Percentiles rank a stretch among this genome's conserved stretches.
Conservation (phyloP, 2,797 vertebrate genomes). For the Microcaecilia unicolor region DNA sequence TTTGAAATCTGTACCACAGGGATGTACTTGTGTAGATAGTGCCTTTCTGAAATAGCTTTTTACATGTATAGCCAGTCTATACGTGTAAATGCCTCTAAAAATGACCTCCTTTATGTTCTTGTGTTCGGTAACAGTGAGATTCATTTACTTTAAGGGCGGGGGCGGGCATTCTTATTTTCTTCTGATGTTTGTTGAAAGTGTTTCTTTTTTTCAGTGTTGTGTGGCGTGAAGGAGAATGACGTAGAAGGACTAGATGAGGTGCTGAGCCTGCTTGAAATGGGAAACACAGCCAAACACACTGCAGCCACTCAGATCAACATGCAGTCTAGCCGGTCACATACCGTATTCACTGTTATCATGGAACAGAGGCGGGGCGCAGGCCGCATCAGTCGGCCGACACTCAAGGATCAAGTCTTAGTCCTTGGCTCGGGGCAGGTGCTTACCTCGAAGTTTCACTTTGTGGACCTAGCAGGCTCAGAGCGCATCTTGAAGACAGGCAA, state of each 20-base stretch:
- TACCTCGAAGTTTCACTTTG: slow-evolving; percentile 92
- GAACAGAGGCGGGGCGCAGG: slow-evolving; percentile 71
- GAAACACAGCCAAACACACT: slow-evolving; percentile 87
- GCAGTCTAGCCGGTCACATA: slow-evolving; percentile 90
- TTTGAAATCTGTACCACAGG: too few relatives aligned
- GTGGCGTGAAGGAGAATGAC: slow-evolving; percentile 86
- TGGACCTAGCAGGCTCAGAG: slow-evolving; percentile 91
- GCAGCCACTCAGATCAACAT: slow-evolving; percentile 87
- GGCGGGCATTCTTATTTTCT: background rate
- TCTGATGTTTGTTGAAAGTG: background rate
- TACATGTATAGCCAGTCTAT: too few relatives aligned
- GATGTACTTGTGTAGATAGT: too few relatives aligned
- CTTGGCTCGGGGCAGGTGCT: slow-evolving; percentile 60
- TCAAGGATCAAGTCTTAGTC: background rate
- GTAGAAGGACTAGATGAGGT: slow-evolving; percentile 94
- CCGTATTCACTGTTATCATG: slow-evolving; percentile 87
- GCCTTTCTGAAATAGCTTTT: too few relatives aligned
- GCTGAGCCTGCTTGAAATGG: slow-evolving; percentile 88
- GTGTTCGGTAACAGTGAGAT: too few relatives aligned
- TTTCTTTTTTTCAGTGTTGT: slow-evolving; percentile 62
- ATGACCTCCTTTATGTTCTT: too few relatives aligned
- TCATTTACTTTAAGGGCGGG: too few relatives aligned
- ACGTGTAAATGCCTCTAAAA: too few relatives aligned
- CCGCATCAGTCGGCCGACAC: slow-evolving; percentile 47
- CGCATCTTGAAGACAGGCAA: slow-evolving; percentile 86